Conservation (phyloP, 1,140 invertebrate genomes). For the Euwallacea fornicatus region DNA sequence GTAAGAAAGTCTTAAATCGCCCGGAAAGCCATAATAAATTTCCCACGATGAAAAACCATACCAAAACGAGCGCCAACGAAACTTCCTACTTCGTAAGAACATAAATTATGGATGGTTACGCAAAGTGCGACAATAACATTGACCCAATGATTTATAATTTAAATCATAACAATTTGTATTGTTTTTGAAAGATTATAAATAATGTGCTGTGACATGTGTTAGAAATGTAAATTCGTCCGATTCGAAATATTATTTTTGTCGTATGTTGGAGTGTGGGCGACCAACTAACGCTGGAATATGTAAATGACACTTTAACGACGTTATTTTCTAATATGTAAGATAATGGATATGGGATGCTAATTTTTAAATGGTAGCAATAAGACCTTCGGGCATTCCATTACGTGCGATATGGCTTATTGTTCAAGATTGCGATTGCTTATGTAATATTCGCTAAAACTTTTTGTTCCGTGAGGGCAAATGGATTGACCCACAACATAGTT, state of each 20-base stretch:
- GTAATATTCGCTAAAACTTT: too few species aligned
- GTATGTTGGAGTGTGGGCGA: slow-evolving; percentile 11
- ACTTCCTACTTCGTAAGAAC: too few species aligned
- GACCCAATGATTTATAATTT: slow-evolving; percentile 31
- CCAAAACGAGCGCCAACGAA: too few species aligned
- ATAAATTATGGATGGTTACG: slow-evolving; percentile 19
- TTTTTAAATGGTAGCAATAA: slow-evolving; percentile 3
- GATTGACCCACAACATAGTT: too few species aligned
- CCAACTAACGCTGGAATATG: slow-evolving; percentile 11
- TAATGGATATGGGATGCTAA: not conserved
- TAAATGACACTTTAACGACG: slow-evolving; percentile 16
- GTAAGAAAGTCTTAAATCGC: too few species aligned
- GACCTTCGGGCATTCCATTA: too few species aligned
- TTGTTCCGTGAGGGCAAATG: too few species aligned
- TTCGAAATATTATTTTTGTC: slow-evolving; percentile 9
- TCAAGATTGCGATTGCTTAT: too few species aligned
- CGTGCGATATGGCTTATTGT: too few species aligned
- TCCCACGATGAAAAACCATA: too few species aligned
- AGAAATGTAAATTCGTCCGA: slow-evolving; percentile 32
- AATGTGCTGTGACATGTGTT: slow-evolving; percentile 25
- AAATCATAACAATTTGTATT: slow-evolving; percentile 37
- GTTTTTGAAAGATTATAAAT: slow-evolving; percentile 33
- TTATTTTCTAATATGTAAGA: slow-evolving; percentile 3
- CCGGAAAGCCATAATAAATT: too few species aligned
- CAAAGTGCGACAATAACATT: slow-evolving; percentile 26